Conservation (phyloP, 1,140 invertebrate species). For the Drosophila quadrilineata region DNA sequence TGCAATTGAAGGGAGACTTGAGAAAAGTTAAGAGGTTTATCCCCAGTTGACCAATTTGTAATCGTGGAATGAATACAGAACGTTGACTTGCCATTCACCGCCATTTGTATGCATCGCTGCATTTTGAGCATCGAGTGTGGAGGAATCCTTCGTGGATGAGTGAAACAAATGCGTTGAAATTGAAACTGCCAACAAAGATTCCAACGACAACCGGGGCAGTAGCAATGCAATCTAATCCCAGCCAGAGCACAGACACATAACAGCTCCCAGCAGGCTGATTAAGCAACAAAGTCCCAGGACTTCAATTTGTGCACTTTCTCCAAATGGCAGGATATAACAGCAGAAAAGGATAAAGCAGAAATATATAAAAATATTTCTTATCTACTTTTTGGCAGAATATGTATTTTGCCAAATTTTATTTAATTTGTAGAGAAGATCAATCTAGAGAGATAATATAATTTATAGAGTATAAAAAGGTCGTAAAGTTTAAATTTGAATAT, state of each 20-base stretch:
- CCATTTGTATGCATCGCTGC: conserved; percentile 72
- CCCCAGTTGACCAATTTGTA: conserved; percentile 51
- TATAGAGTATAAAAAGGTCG: background rate
- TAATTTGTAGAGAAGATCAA: background rate
- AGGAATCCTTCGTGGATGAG: conserved; percentile 17
- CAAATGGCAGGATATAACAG: too few relatives aligned
- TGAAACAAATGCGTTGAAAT: conserved; percentile 56
- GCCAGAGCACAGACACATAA: conserved; percentile 53
- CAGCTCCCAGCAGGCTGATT: conserved; percentile 61
- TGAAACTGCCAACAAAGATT: conserved; percentile 58
- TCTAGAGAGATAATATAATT: background rate
- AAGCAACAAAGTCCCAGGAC: conserved; percentile 37
- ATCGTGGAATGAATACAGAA: conserved; percentile 52
- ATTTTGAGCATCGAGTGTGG: conserved; percentile 17
- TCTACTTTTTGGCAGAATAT: too few relatives aligned
- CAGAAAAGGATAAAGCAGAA: background rate
- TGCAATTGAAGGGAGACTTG: too few relatives aligned
- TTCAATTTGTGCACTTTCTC: conserved; percentile 30
- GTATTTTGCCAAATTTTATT: too few relatives aligned
- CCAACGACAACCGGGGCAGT: conserved; percentile 2
- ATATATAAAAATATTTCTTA: too few relatives aligned
- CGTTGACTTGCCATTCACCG: conserved; percentile 48
- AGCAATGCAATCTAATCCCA: conserved; percentile 23
- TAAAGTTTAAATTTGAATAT: background rate
- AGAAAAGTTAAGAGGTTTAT: background rate